Base-by-base conservation (phyloP, 1,140 invertebrate species). In the Asbolus verrucosus region DNA sequence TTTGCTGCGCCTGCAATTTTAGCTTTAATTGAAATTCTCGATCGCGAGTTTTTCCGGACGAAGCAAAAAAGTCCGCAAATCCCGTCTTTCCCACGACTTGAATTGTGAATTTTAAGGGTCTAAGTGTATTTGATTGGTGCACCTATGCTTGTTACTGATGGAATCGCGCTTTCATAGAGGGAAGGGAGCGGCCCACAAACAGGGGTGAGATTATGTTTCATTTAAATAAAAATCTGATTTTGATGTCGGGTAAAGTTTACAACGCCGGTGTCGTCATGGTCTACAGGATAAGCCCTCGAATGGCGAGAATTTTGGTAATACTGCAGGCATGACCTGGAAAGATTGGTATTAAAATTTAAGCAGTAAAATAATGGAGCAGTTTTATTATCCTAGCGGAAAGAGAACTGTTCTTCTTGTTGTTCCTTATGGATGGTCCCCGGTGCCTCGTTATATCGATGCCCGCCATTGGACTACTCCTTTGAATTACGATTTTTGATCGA, bases 401-500 rank as follows among this genome's bases (percentile, higher is more conserved):
- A 41, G 46, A 21, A 70, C 15, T 41, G 60, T 62, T 66, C 62
- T 24, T 66, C 33, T 38, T 70, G 50, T 61, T 61, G 69, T 70
- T 65, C 36, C 69, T 70, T 70, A 70, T 46, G 62, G 60, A 16
- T 30, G 39, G 9, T 63, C 62, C 38, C 69, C 0, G 30, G 62
- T 9, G 69, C 0, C 69, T 70, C 69, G 69, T 70, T 70, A 65
- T 65, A 65, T 70, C 60, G 69, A 70, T 70, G 69, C 65, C 65
- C 69, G 21, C 43, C 61, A 41, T 19, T 54, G 11, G 69, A 59
- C 54, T 69, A 36, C 36, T 63, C 21, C 19, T 30, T 21, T 63
- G 67, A 69, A 69, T 65, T 70, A 65, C 69, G 69, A 70, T 70
- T 70, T 70, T 63, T 70, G 69, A 70, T 70, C 61, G 65, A 65